These are phyloP conservation scores for Etheostoma cragini DNA, from an alignment of 2,113 vertebrate species.

Conservation along the genomic window DNA sequence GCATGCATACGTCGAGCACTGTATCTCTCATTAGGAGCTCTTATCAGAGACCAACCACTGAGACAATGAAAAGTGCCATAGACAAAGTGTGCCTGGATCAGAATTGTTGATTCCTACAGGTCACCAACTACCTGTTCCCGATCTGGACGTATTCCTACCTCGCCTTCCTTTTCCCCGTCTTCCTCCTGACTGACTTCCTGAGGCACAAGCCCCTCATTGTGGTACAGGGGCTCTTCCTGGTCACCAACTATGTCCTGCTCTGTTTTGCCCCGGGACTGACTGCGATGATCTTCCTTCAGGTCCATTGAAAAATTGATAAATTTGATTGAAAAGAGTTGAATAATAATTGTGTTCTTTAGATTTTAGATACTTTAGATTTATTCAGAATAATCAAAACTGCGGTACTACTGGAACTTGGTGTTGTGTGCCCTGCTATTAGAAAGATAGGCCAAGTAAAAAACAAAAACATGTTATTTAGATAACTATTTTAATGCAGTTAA, in stretches of 20 bases:
- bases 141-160: slow-evolving; percentile 86
- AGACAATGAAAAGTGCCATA: background rate
- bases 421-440: background rate
- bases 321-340: background rate
- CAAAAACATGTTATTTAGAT: background rate
- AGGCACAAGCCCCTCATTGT: slow-evolving; percentile 81
- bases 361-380: background rate
- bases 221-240: slow-evolving; percentile 78
- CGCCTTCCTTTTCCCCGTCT: slow-evolving; percentile 78
- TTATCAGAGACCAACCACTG: background rate
- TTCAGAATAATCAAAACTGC: slow-evolving; percentile 4
- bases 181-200: slow-evolving; percentile 81
- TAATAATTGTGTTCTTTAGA: background rate
- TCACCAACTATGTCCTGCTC: slow-evolving; percentile 78
- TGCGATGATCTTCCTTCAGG: slow-evolving; percentile 79
- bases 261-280: slow-evolving; percentile 75
- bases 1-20: background rate
- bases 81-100: background rate
- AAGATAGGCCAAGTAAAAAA: background rate
- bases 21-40: background rate
- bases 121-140: slow-evolving; percentile 83
- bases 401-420: background rate
- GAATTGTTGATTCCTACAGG: slow-evolving; percentile 50
- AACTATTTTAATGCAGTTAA: background rate
- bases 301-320: slow-evolving; percentile 9